These are phyloP conservation scores for Corydoras maculifer DNA, from an alignment of 2,113 vertebrate species.

Conservation along the genomic window DNA sequence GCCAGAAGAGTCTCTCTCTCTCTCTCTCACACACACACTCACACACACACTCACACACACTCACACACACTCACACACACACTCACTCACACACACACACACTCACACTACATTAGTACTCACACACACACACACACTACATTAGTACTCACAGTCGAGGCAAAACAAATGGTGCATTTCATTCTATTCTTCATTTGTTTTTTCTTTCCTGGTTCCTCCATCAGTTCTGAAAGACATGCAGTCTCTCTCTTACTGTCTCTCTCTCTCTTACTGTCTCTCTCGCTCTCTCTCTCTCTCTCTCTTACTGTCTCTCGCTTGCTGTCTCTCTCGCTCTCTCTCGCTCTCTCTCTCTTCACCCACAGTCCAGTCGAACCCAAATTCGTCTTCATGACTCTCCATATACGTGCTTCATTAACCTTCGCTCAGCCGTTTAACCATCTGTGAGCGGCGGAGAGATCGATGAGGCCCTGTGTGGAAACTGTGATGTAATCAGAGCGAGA, in stretches of 20 bases:
- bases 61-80: too few relatives aligned
- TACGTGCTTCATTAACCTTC: slow-evolving; percentile 1
- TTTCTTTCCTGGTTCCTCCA: background rate
- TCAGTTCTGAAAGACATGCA: background rate
- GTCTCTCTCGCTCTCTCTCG: too few relatives aligned
- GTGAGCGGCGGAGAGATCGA: background rate
- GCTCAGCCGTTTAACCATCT: background rate
- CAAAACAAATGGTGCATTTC: background rate
- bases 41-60: background rate
- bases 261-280: too few relatives aligned
- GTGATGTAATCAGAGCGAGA: background rate
- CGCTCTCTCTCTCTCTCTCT: too few relatives aligned
- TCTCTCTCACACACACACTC: background rate
- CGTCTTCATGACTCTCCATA: background rate
- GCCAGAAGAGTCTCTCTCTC: too few relatives aligned
- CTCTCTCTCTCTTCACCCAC: background rate
- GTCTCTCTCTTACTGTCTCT: too few relatives aligned
- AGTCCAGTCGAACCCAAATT: background rate
- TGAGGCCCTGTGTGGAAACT: background rate
- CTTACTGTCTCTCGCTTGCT: background rate
- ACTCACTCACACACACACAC: background rate
- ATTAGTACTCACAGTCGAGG: background rate
- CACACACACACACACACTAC: background rate
- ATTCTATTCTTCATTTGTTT: background rate
- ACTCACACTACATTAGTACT: background rate